Conservation (phyloP, 2,797 vertebrate species). For the Okamejei kenojei region DNA sequence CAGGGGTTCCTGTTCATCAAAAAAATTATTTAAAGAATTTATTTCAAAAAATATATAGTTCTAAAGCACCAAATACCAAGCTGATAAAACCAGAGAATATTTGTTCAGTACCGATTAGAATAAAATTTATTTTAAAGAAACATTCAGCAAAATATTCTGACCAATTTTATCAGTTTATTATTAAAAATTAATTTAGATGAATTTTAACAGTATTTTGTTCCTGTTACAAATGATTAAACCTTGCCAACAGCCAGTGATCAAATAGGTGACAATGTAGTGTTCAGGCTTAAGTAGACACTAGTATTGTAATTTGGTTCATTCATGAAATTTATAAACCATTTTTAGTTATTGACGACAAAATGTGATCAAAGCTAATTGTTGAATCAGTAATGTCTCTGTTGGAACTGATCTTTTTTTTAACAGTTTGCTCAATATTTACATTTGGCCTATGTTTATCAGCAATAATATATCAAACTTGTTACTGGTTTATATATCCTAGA, state of each 20-base stretch:
- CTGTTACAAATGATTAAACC: not conserved
- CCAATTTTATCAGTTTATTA: slow-evolving; percentile 9
- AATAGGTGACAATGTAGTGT: not conserved
- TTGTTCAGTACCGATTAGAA: not conserved
- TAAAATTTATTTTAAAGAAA: not conserved
- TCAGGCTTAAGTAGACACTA: not conserved
- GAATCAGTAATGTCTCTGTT: not conserved
- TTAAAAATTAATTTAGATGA: not conserved
- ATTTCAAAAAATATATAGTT: not conserved
- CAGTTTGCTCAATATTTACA: not conserved
- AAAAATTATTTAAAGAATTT: not conserved
- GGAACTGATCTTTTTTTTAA: not conserved
- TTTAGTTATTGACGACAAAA: not conserved
- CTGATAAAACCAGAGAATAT: not conserved
- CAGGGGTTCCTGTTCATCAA: not conserved
- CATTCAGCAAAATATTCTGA: not conserved
- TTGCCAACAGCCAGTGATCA: not conserved
- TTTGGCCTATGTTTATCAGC: not conserved
- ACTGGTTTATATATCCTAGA: not conserved
- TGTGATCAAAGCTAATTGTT: not conserved
- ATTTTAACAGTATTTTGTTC: not conserved
- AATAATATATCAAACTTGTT: not conserved
- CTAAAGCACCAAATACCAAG: not conserved
- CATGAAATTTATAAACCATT: not conserved
- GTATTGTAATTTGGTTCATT: not conserved